Conservation (phyloP, 2,797 vertebrate species). For the Sciaenops ocellatus region DNA sequence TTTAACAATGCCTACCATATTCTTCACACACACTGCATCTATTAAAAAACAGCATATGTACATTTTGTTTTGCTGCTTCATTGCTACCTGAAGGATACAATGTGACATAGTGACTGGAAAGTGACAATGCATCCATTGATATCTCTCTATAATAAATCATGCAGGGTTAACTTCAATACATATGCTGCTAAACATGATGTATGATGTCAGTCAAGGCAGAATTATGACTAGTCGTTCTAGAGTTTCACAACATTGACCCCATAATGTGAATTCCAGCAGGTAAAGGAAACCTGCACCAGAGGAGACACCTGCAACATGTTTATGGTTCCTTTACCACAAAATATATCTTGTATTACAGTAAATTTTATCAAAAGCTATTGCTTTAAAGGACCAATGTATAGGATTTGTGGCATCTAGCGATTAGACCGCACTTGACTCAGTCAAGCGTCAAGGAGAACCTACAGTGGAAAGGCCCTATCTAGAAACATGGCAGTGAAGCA, state of each 20-base stretch:
- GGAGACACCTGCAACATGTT: no score
- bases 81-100: neutral
- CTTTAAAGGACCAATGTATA: neutral
- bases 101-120: neutral
- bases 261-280: neutral
- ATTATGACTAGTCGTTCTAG: neutral
- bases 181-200: neutral
- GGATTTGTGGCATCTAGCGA: no score
- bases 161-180: neutral
- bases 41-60: neutral
- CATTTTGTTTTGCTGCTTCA: neutral
- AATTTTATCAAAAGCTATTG: neutral
- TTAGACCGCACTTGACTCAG: no score
- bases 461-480: no score
- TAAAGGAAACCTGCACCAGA: neutral
- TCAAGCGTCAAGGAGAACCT: no score
- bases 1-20: neutral
- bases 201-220: neutral
- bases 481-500: no score
- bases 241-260: neutral
- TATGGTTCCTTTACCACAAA: neutral
- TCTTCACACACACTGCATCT: neutral
- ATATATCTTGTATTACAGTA: no score
- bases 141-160: neutral
- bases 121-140: neutral